Conservation (phyloP, 30 jellyfish, hydroid and myxozoan species). For the Thelohanellus kitauei region DNA sequence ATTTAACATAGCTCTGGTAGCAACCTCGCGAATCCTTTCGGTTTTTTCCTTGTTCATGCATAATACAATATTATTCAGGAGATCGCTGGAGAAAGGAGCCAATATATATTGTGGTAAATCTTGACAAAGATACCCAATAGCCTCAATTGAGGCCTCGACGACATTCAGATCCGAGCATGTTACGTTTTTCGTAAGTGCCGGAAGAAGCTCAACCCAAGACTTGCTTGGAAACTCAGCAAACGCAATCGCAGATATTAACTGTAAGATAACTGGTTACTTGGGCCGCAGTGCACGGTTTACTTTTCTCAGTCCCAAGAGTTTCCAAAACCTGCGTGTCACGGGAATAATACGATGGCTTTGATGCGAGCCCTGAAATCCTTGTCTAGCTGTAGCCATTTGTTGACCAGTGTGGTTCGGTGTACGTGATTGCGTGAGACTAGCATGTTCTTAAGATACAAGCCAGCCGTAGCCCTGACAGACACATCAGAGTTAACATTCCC, state of each 20-base stretch:
- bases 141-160: constrained; percentile 68
- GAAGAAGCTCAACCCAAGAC: constrained; percentile 35
- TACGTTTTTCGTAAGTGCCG: constrained; percentile 13
- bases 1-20: constrained; percentile 52
- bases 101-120: constrained; percentile 7
- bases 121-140: constrained; percentile 74
- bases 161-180: too few relatives aligned
- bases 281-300: constrained; percentile 64
- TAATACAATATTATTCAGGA: not conserved
- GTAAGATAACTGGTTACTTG: constrained; percentile 9
- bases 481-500: too few relatives aligned
- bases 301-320: constrained; percentile 70
- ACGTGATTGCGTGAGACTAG: too few relatives aligned
- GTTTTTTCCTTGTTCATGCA: constrained; percentile 3
- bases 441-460: too few relatives aligned
- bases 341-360: too few relatives aligned
- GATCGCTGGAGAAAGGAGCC: not conserved
- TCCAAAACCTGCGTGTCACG: constrained; percentile 46
- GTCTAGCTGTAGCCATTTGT: too few relatives aligned
- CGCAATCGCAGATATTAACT: constrained; percentile 77
- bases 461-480: too few relatives aligned
- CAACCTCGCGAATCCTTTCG: constrained; percentile 31
- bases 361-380: too few relatives aligned
- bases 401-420: too few relatives aligned
- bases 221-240: constrained; percentile 50